phyloP scores from a whole-genome alignment of 2,113 vertebrate genomes.

The Pachypanchax playfairii region DNA sequence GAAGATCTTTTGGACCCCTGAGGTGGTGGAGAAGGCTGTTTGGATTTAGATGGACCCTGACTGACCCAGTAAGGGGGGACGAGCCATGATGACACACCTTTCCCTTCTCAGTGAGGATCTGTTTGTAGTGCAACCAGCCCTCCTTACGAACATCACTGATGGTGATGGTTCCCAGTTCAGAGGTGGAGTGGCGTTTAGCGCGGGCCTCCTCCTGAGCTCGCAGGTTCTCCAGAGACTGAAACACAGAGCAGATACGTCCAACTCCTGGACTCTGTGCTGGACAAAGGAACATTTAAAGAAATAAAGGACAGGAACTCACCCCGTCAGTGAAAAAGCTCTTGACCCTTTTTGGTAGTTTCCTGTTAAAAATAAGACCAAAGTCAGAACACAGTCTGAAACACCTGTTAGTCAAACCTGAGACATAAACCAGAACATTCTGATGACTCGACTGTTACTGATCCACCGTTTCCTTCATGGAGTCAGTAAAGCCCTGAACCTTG shows the following conservation, averaged over 20 bases:
- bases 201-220: constrained; percentile 85
- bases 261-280: too few species aligned
- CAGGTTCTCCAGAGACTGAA: constrained; percentile 91
- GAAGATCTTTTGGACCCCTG: too few species aligned
- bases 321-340: constrained; percentile 95
- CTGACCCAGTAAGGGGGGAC: too few species aligned
- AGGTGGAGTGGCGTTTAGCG: constrained; percentile 92
- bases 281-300: too few species aligned
- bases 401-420: neutral
- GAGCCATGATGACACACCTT: too few species aligned
- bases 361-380: constrained; percentile 65
- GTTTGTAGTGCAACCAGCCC: constrained; percentile 96
- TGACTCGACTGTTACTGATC: neutral
- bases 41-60: too few species aligned
- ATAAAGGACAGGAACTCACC: constrained; percentile 85
- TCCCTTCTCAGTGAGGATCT: constrained; percentile 96
- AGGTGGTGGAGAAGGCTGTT: too few species aligned
- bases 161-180: constrained; percentile 87
- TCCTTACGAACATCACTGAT: constrained; percentile 90
- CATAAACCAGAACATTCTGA: too few species aligned
- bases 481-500: too few species aligned
- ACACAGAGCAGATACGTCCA: neutral
- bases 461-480: too few species aligned
- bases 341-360: constrained; percentile 92
- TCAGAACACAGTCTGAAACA: constrained; percentile 4